Percentiles rank a stretch among this genome's conserved stretches.
These are phyloP conservation scores for Neuroscelio doddi DNA, from an alignment of 2,888 invertebrate species.

Conservation along the genomic window DNA sequence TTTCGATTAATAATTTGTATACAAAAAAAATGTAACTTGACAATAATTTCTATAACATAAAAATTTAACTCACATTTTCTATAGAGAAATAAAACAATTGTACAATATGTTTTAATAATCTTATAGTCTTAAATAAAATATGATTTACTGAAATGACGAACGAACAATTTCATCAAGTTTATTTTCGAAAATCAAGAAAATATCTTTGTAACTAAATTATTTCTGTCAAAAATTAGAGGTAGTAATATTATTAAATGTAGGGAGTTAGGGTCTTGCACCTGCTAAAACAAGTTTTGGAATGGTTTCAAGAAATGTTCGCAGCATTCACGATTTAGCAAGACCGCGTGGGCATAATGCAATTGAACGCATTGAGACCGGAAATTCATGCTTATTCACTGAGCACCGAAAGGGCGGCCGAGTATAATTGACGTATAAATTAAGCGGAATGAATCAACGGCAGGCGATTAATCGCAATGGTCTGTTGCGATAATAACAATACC, in stretches of 20 bases:
- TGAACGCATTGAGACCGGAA: constrained; percentile 63
- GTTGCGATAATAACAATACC: constrained; percentile 61
- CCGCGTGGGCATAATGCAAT: constrained; percentile 44
- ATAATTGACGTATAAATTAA: constrained; percentile 69
- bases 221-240: background rate
- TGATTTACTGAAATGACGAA: no score
- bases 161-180: no score
- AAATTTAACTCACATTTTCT: no score
- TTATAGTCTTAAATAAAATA: no score
- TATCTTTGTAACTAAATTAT: background rate
- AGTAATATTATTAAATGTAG: constrained; percentile 31
- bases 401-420: constrained; percentile 65
- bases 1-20: no score
- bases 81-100: no score
- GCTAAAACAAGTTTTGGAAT: constrained; percentile 32
- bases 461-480: constrained; percentile 65
- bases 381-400: constrained; percentile 68
- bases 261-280: constrained; percentile 32
- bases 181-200: no score
- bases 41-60: no score
- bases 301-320: constrained; percentile 45
- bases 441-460: constrained; percentile 67
- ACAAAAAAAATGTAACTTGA: no score
- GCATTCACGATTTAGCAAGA: constrained; percentile 47
- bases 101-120: no score